Conservation (phyloP, 2,797 vertebrate genomes). For the Crypturellus tataupa region DNA sequence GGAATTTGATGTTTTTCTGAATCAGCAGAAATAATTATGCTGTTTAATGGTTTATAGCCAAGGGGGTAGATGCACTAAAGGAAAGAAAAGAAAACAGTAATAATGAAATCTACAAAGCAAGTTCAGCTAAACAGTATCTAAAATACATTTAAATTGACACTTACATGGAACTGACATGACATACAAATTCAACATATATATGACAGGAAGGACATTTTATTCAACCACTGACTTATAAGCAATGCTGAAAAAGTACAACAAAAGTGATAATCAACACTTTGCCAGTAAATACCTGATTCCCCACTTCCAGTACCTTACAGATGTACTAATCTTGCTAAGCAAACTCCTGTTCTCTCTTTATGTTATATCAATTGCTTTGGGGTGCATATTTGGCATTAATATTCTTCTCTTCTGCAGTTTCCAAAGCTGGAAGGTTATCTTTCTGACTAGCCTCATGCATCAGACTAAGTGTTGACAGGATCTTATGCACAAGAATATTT, state of each 20-base stretch:
- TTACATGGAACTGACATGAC: not conserved
- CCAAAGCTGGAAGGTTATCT: not conserved
- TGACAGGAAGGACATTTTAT: not conserved
- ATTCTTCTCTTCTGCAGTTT: not conserved
- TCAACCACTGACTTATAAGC: not conserved
- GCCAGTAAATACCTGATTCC: not conserved
- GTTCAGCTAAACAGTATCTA: not conserved
- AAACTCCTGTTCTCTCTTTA: not conserved
- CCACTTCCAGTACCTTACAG: not conserved
- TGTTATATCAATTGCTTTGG: not conserved
- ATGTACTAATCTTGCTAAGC: too few species aligned
- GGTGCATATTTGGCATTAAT: not conserved
- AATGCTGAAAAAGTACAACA: not conserved
- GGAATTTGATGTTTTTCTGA: slow-evolving; percentile 59
- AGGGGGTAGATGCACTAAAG: slow-evolving; percentile 95
- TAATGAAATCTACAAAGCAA: slow-evolving; percentile 31
- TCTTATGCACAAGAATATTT: not conserved
- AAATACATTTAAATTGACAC: not conserved
- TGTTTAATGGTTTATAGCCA: slow-evolving; percentile 88
- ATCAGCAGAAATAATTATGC: slow-evolving; percentile 83
- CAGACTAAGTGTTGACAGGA: not conserved
- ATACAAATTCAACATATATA: not conserved
- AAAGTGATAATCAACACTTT: not conserved
- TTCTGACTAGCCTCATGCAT: not conserved
- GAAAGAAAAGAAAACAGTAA: slow-evolving; percentile 11